phyloP scores from a whole-genome alignment of 2,888 invertebrate genomes.

The Cephus spinipes region DNA sequence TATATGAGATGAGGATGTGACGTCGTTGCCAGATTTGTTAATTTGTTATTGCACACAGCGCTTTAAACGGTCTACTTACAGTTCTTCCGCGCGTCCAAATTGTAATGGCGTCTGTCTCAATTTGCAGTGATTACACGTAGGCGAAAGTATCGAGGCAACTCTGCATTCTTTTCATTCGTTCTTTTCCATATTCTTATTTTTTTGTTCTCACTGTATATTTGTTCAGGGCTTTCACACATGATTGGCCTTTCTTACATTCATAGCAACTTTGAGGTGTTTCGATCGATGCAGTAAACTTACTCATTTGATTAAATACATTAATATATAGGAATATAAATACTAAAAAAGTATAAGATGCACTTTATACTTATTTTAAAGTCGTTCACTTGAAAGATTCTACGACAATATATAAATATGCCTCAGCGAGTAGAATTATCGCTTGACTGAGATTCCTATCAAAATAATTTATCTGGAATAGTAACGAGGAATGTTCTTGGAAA shows the following conservation, averaged over 20 bases:
- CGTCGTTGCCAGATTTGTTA: constrained; percentile 50
- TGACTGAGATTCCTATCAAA: not conserved
- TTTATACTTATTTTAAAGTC: not conserved
- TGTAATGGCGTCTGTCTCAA: constrained; percentile 16
- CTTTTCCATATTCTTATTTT: not conserved
- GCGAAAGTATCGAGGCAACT: constrained; percentile 19
- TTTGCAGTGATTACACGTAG: constrained; percentile 11
- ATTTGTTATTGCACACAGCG: constrained; percentile 48
- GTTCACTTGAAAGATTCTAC: not conserved
- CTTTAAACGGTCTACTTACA: constrained; percentile 12
- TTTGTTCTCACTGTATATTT: not conserved
- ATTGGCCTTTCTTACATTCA: not conserved
- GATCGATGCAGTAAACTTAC: not conserved
- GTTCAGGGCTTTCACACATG: not conserved
- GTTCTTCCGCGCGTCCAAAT: constrained; percentile 17
- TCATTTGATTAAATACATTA: not conserved
- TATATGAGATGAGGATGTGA: constrained; percentile 53
- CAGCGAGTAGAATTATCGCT: not conserved
- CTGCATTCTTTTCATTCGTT: not conserved
- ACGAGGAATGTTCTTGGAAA: not conserved
- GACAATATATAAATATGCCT: too few relatives aligned
- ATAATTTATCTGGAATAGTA: not conserved
- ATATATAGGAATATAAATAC: not conserved
- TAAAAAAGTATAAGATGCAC: not conserved
- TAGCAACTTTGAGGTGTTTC: not conserved